These are phyloP conservation scores for Perdita meconis DNA, from an alignment of 2,888 invertebrate genomes.

Conservation along the genomic window DNA sequence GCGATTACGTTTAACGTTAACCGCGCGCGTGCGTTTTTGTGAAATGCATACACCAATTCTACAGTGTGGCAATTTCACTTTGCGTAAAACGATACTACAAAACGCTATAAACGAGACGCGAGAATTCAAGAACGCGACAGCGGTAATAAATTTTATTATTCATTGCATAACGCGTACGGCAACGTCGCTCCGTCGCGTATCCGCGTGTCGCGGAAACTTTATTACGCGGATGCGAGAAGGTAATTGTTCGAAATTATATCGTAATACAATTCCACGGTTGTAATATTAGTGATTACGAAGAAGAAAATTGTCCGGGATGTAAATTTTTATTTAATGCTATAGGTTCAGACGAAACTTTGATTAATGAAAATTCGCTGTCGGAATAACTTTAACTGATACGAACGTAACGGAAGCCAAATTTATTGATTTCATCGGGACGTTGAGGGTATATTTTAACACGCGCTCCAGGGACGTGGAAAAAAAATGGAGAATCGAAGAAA, in stretches of 20 bases:
- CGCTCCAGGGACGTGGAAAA: too few relatives aligned
- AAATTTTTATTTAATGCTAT: neutral
- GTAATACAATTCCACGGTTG: neutral
- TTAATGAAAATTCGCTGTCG: neutral
- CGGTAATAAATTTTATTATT: slow-evolving; percentile 61
- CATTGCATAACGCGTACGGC: slow-evolving; percentile 40
- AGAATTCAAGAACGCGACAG: slow-evolving; percentile 24
- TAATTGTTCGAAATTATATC: neutral
- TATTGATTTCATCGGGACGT: too few relatives aligned
- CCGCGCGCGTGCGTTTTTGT: slow-evolving; percentile 12
- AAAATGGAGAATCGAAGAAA: too few relatives aligned
- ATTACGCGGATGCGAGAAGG: slow-evolving; percentile 33
- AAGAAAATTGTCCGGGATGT: neutral
- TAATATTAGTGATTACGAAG: neutral
- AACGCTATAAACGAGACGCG: slow-evolving; percentile 4
- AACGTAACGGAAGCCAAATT: too few relatives aligned
- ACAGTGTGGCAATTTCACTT: slow-evolving; percentile 22
- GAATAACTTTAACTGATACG: too few relatives aligned
- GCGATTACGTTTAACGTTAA: too few relatives aligned
- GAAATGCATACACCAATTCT: slow-evolving; percentile 1
- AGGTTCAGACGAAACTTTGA: neutral
- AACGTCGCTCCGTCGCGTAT: slow-evolving; percentile 43
- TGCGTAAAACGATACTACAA: neutral
- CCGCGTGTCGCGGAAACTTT: slow-evolving; percentile 44
- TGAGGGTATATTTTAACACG: too few relatives aligned